Percentiles rank a stretch among this genome's conserved stretches.
Evolutionary conservation across 2,797 vertebrate species (phyloP).

Genomic region (Novumbra hubbsi): DNA sequence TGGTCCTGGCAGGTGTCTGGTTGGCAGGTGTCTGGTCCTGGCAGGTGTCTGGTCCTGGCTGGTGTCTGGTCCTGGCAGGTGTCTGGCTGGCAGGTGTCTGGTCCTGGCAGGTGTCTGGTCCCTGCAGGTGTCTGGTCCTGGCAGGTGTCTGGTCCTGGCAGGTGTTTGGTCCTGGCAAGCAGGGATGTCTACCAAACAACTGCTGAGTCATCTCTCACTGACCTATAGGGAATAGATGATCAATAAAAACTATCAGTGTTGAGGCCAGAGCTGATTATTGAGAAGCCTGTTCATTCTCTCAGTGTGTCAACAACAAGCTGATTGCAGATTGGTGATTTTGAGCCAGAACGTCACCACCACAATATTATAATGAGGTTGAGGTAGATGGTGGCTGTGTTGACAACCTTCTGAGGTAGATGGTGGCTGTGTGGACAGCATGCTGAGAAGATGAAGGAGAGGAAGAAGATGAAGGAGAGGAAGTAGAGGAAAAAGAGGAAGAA

Average conservation of each 20-base stretch:
- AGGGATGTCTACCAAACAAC: slow-evolving; percentile 38
- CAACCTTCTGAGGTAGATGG: slow-evolving; percentile 2
- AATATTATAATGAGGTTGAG: slow-evolving; percentile 42
- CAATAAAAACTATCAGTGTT: slow-evolving; percentile 47
- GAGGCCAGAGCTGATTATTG: slow-evolving; percentile 30
- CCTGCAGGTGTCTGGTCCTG: no score
- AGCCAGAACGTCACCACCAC: slow-evolving; percentile 32
- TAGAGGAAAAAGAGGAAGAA: slow-evolving; percentile 32
- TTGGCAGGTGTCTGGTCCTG: no score
- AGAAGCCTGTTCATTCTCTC: slow-evolving; percentile 16
- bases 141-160: no score
- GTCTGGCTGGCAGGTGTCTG: no score
- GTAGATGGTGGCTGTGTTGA: slow-evolving; percentile 8
- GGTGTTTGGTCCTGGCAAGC: no score
- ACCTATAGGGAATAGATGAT: slow-evolving; percentile 13
- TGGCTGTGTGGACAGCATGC: not conserved
- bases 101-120: no score
- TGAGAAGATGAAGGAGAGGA: not conserved
- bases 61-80: no score
- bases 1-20: no score
- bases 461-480: not conserved
- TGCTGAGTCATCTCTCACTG: slow-evolving; percentile 17
- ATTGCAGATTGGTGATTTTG: slow-evolving; percentile 18
- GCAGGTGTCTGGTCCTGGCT: no score
- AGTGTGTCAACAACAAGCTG: slow-evolving; percentile 14